A percentile compares a stretch with the other conserved stretches of the same genome.
These are phyloP conservation scores for Drosophila nigricruria DNA, from an alignment of 2,888 invertebrate species.

Conservation along the genomic window DNA sequence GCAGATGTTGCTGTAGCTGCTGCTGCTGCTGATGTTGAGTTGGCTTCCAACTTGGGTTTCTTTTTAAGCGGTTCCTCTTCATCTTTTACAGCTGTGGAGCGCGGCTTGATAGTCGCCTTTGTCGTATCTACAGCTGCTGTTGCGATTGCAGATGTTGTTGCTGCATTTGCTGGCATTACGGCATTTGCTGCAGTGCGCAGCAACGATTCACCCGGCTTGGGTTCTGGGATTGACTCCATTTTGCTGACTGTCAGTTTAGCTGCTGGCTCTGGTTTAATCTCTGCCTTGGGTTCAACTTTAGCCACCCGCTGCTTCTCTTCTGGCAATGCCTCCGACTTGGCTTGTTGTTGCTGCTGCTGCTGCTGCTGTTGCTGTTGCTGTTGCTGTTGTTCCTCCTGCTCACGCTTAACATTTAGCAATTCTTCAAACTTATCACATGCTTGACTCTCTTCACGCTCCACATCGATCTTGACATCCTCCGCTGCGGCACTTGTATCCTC, in stretches of 20 bases:
- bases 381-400: slow-evolving; percentile 49
- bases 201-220: slow-evolving; percentile 65
- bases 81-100: slow-evolving; percentile 32
- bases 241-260: slow-evolving; percentile 25
- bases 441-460: slow-evolving; percentile 84
- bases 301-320: slow-evolving; percentile 21
- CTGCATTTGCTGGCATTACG: slow-evolving; percentile 15
- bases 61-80: slow-evolving; percentile 76
- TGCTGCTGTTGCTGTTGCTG: slow-evolving; percentile 11
- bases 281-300: slow-evolving; percentile 44
- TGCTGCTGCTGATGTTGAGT: background rate
- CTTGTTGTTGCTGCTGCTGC: slow-evolving; percentile 8
- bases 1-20: background rate
- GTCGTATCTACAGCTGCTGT: slow-evolving; percentile 27
- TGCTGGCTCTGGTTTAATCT: slow-evolving; percentile 28
- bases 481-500: slow-evolving; percentile 83
- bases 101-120: slow-evolving; percentile 46
- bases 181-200: slow-evolving; percentile 49
- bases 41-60: slow-evolving; percentile 64
- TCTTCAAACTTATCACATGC: slow-evolving; percentile 80
- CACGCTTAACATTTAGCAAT: slow-evolving; percentile 65
- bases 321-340: slow-evolving; percentile 4
- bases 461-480: slow-evolving; percentile 84
- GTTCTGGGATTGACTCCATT: slow-evolving; percentile 48
- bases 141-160: background rate